Evolutionary conservation across 2,888 invertebrate genomes (phyloP).

Genomic region (Netelia virgata): DNA sequence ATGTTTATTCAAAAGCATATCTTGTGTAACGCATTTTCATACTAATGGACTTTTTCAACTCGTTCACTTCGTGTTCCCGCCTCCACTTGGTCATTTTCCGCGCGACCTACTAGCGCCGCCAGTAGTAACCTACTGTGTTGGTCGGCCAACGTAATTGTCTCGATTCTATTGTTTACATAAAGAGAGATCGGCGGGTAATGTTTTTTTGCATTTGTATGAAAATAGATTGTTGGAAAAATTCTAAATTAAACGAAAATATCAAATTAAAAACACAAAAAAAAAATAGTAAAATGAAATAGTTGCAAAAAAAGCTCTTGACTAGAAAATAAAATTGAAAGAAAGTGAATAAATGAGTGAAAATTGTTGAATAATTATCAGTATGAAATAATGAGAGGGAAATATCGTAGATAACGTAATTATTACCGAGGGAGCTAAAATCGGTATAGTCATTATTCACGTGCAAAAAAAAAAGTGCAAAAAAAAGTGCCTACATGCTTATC

Average conservation of each 20-base stretch:
- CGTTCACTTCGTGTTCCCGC: conserved; percentile 50
- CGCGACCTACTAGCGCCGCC: conserved; percentile 5
- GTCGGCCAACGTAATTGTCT: conserved; percentile 24
- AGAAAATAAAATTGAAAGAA: too few relatives aligned
- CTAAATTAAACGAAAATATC: not conserved
- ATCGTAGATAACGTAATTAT: too few relatives aligned
- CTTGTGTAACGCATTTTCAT: conserved; percentile 81
- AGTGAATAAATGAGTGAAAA: too few relatives aligned
- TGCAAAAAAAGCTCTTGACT: too few relatives aligned
- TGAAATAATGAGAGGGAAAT: too few relatives aligned
- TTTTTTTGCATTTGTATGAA: not conserved
- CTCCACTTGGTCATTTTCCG: conserved; percentile 11
- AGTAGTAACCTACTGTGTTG: conserved; percentile 35
- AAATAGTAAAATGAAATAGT: not conserved
- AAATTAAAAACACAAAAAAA: not conserved
- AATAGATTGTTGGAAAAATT: not conserved
- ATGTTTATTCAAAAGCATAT: conserved; percentile 80
- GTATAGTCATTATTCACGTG: too few relatives aligned
- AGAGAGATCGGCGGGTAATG: too few relatives aligned
- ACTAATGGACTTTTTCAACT: conserved; percentile 82
- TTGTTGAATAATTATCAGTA: too few relatives aligned
- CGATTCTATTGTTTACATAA: not conserved
- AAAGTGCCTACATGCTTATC: not conserved
- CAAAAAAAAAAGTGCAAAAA: not conserved
- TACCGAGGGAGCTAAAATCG: too few relatives aligned